These are phyloP conservation scores for Drosophila busckii DNA, from an alignment of 1,140 invertebrate genomes.

Conservation along the genomic window DNA sequence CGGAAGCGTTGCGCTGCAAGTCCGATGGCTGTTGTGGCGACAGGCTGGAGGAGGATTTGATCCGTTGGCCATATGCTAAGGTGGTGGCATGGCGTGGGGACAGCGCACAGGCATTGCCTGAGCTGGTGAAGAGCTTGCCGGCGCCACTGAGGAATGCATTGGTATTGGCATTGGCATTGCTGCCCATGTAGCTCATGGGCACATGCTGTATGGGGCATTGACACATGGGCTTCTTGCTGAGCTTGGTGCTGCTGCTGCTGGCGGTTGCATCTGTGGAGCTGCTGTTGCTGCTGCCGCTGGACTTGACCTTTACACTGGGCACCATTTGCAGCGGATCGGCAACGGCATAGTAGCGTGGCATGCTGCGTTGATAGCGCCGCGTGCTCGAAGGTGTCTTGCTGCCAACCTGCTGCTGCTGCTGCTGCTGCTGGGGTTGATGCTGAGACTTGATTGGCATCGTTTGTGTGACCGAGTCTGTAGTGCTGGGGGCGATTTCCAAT, in stretches of 20 bases:
- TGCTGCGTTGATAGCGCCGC: slow-evolving; percentile 77
- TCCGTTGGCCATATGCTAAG: slow-evolving; percentile 46
- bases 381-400: slow-evolving; percentile 68
- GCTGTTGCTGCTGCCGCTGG: slow-evolving; percentile 25
- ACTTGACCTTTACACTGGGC: slow-evolving; percentile 41
- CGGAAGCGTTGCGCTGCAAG: slow-evolving; percentile 29
- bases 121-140: slow-evolving; percentile 47
- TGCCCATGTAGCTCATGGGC: slow-evolving; percentile 79
- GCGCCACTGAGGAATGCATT: slow-evolving; percentile 60
- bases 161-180: slow-evolving; percentile 61
- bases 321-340: slow-evolving; percentile 66
- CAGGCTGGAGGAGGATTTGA: slow-evolving; percentile 59
- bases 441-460: slow-evolving; percentile 46
- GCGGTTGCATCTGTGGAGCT: slow-evolving; percentile 23
- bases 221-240: slow-evolving; percentile 74
- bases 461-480: slow-evolving; percentile 59
- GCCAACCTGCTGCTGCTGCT: slow-evolving; percentile 32
- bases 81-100: slow-evolving; percentile 49
- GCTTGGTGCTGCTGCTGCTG: slow-evolving; percentile 20
- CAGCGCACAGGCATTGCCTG: slow-evolving; percentile 37
- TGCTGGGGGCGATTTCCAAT: slow-evolving; percentile 42
- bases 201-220: slow-evolving; percentile 78
- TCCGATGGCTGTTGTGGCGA: slow-evolving; percentile 41
- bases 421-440: slow-evolving; percentile 27
- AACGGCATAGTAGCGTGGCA: slow-evolving; percentile 76